Evolutionary conservation across 2,113 vertebrate genomes (phyloP).

Genomic region (Platysternon megacephalum): DNA sequence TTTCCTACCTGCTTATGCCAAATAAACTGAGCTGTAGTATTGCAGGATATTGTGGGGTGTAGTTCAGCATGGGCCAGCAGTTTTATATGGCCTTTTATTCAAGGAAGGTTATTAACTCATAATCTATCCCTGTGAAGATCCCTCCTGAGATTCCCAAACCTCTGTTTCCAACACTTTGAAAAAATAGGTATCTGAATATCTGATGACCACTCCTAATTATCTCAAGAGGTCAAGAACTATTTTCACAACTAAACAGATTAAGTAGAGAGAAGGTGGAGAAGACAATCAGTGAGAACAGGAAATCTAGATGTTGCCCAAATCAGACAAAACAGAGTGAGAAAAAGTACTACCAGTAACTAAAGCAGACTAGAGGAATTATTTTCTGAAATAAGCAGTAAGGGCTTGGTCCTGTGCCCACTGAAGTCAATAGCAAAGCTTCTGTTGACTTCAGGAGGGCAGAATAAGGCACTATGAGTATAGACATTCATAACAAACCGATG

Average conservation of each 20-base stretch:
- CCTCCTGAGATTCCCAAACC: neutral
- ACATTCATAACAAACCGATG: neutral
- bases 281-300: neutral
- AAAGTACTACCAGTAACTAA: neutral
- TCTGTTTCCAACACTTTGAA: neutral
- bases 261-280: neutral
- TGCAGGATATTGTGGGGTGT: neutral
- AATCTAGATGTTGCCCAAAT: neutral
- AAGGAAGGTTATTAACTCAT: neutral
- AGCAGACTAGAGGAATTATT: neutral
- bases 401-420: neutral
- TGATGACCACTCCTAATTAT: neutral
- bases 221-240: neutral
- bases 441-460: neutral
- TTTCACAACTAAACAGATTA: neutral
- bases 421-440: neutral
- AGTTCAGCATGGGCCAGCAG: too few relatives aligned
- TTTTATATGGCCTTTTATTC: neutral
- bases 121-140: neutral
- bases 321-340: neutral
- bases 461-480: neutral
- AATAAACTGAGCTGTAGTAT: neutral
- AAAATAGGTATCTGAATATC: neutral
- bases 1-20: neutral
- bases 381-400: neutral